These are phyloP conservation scores for Antennarius striatus DNA, from an alignment of 2,113 vertebrate genomes.

Conservation along the genomic window DNA sequence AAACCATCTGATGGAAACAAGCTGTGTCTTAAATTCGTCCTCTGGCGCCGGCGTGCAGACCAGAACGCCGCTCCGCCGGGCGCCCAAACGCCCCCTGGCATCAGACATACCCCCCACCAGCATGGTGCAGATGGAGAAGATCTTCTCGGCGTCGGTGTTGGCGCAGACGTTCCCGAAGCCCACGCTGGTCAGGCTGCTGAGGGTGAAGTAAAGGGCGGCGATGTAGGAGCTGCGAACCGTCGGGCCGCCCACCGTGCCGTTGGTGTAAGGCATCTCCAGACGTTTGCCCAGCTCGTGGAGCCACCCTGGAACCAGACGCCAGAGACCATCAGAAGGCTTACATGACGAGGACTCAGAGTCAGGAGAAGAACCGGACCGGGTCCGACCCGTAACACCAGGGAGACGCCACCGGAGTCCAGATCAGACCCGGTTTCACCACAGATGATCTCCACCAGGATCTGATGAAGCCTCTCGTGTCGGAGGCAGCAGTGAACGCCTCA, in stretches of 20 bases:
- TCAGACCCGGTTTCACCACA: no score
- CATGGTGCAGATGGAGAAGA: slow-evolving; percentile 79
- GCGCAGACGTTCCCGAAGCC: slow-evolving; percentile 96
- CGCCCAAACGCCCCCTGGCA: slow-evolving; percentile 25
- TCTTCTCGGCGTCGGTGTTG: slow-evolving; percentile 90
- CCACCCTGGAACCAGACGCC: slow-evolving; percentile 82
- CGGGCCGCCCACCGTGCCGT: slow-evolving; percentile 88
- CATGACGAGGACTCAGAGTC: neutral
- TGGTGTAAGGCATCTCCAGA: slow-evolving; percentile 90
- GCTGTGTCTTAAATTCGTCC: slow-evolving; percentile 44
- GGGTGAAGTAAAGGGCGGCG: slow-evolving; percentile 95
- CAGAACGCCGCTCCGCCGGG: slow-evolving; percentile 25
- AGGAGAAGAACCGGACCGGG: no score
- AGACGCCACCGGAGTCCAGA: no score
- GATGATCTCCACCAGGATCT: no score
- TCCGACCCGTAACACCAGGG: no score
- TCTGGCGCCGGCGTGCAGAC: slow-evolving; percentile 17
- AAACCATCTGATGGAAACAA: slow-evolving; percentile 42
- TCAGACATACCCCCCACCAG: slow-evolving; percentile 88
- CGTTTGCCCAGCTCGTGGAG: slow-evolving; percentile 93
- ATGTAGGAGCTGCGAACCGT: slow-evolving; percentile 91
- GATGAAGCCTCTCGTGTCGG: no score
- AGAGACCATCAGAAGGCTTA: slow-evolving; percentile 18
- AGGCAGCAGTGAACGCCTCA: no score
- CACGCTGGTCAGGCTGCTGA: slow-evolving; percentile 97